A percentile compares a stretch with the other conserved stretches of the same genome.
Evolutionary conservation across 2,888 invertebrate genomes (phyloP).

Genomic region (Callosobruchus maculatus): DNA sequence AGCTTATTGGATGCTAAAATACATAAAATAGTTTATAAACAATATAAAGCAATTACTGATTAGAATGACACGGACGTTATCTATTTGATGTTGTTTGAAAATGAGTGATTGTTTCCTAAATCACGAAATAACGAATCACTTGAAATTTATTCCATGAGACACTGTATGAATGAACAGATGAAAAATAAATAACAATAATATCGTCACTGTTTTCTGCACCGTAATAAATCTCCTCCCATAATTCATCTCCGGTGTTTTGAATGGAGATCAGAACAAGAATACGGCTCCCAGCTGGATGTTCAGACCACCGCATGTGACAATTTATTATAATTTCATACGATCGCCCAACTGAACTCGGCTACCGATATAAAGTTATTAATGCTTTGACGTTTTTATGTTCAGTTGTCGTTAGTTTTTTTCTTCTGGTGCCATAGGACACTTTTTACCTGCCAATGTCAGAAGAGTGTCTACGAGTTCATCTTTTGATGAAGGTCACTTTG

Average conservation of each 20-base stretch:
- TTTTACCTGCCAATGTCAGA: background rate
- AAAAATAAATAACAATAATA: slow-evolving; percentile 35
- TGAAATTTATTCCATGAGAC: background rate
- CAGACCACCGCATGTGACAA: slow-evolving; percentile 38
- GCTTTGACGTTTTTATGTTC: slow-evolving; percentile 36
- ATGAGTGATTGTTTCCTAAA: too few relatives aligned
- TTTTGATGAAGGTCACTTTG: background rate
- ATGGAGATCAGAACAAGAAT: slow-evolving; percentile 28
- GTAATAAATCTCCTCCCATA: slow-evolving; percentile 30
- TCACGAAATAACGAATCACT: too few relatives aligned
- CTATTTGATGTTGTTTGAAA: too few relatives aligned
- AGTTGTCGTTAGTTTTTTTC: slow-evolving; percentile 5
- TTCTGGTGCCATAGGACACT: background rate
- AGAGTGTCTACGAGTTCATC: background rate
- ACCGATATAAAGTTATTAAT: slow-evolving; percentile 38
- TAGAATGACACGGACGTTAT: too few relatives aligned
- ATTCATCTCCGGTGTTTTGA: slow-evolving; percentile 33
- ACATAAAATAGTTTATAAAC: too few relatives aligned
- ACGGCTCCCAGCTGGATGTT: slow-evolving; percentile 33
- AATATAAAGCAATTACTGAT: too few relatives aligned
- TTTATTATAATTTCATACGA: slow-evolving; percentile 35
- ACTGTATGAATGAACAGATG: background rate
- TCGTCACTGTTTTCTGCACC: slow-evolving; percentile 33
- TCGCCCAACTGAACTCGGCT: slow-evolving; percentile 4
- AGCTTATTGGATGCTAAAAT: too few relatives aligned